Percentiles rank a stretch among this genome's conserved stretches.
Evolutionary conservation across 2,888 invertebrate genomes (phyloP).

Genomic region (Diarsia dahlii): DNA sequence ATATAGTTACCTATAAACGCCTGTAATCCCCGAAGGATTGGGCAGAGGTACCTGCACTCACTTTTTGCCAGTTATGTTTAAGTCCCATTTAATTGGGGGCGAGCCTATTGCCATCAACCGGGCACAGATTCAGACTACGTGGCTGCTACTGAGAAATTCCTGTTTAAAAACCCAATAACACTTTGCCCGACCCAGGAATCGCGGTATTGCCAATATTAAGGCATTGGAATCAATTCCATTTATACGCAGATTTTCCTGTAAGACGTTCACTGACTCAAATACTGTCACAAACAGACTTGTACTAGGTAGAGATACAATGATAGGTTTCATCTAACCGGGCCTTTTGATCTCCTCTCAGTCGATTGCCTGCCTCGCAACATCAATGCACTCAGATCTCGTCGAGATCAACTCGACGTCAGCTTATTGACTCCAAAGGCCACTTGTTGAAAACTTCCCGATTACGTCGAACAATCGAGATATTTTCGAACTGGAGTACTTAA

Average conservation of each 20-base stretch:
- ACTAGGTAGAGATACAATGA: background rate
- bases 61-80: too few species aligned
- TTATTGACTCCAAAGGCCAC: constrained; percentile 38
- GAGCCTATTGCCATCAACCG: too few species aligned
- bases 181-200: too few species aligned
- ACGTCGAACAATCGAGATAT: constrained; percentile 6
- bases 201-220: too few species aligned
- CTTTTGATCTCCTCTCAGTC: constrained; percentile 51
- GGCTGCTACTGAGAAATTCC: too few species aligned
- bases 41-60: too few species aligned
- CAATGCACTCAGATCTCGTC: constrained; percentile 51
- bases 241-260: background rate
- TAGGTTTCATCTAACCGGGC: constrained; percentile 20
- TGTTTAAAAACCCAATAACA: too few species aligned
- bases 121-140: too few species aligned
- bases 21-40: too few species aligned
- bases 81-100: too few species aligned
- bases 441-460: constrained; percentile 42
- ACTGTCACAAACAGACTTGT: background rate
- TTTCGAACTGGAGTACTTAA: background rate
- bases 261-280: background rate
- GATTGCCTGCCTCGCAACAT: constrained; percentile 45
- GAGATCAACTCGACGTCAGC: constrained; percentile 54
- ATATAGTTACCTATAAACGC: too few species aligned
- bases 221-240: background rate